Evolutionary conservation across 1,140 invertebrate species (phyloP).

Genomic region (Orchestia grillus): DNA sequence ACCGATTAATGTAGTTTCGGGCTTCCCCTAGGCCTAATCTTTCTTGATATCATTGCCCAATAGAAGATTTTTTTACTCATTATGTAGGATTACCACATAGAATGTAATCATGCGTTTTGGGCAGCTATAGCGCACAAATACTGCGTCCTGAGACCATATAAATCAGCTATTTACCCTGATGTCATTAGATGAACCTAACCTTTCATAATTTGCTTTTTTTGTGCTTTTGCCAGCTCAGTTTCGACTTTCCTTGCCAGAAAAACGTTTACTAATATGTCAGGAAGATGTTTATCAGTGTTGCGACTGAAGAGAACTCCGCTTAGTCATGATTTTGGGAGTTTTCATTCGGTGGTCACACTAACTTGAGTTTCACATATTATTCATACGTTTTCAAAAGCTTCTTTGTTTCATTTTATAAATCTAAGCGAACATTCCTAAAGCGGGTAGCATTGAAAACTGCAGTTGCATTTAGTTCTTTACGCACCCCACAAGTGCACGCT

Average conservation of each 20-base stretch:
- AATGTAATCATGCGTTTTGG: not conserved
- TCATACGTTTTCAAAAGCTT: too few relatives aligned
- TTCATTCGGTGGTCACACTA: not conserved
- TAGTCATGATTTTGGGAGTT: not conserved
- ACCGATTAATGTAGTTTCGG: slow-evolving; percentile 35
- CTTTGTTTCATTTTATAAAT: too few relatives aligned
- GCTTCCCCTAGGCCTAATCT: slow-evolving; percentile 3
- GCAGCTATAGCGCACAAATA: not conserved
- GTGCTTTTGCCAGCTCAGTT: not conserved
- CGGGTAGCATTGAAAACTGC: too few relatives aligned
- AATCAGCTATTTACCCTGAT: not conserved
- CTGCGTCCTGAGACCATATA: not conserved
- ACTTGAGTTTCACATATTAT: not conserved
- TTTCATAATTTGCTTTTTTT: not conserved
- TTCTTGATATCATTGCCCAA: slow-evolving; percentile 2
- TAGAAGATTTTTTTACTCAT: not conserved
- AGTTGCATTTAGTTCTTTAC: too few relatives aligned
- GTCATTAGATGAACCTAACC: not conserved
- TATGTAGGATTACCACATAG: not conserved
- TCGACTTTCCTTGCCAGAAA: not conserved
- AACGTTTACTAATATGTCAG: not conserved
- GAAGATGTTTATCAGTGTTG: not conserved
- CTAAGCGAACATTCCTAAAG: too few relatives aligned
- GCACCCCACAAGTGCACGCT: too few relatives aligned
- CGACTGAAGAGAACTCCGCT: not conserved